Evolutionary conservation across 2,113 vertebrate species (phyloP).

Genomic region (Nothobranchius kuhntae): DNA sequence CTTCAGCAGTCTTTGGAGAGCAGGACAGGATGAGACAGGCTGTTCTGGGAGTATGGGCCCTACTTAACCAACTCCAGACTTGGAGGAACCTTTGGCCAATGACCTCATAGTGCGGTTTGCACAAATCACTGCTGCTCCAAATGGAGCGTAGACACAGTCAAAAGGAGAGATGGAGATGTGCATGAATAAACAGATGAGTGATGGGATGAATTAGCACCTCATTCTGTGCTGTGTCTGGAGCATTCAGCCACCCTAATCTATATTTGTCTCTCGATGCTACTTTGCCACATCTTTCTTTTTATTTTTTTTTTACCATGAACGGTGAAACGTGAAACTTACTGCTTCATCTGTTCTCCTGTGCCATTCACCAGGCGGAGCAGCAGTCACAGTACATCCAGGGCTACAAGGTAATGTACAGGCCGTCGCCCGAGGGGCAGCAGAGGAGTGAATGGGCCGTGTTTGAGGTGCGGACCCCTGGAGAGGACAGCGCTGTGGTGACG

Average conservation of each 20-base stretch:
- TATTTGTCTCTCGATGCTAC: slow-evolving; percentile 13
- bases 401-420: slow-evolving; percentile 94
- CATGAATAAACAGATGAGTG: slow-evolving; percentile 50
- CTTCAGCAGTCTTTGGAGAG: slow-evolving; percentile 40
- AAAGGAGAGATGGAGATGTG: slow-evolving; percentile 51
- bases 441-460: slow-evolving; percentile 92
- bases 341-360: slow-evolving; percentile 24
- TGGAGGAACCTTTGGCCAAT: slow-evolving; percentile 73
- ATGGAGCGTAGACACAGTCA: slow-evolving; percentile 59
- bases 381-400: slow-evolving; percentile 98
- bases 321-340: slow-evolving; percentile 32
- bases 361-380: slow-evolving; percentile 88
- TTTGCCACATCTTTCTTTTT: slow-evolving; percentile 14
- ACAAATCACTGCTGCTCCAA: slow-evolving; percentile 68
- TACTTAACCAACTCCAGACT: slow-evolving; percentile 76
- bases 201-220: slow-evolving; percentile 64
- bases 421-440: slow-evolving; percentile 76
- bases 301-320: slow-evolving; percentile 8
- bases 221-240: slow-evolving; percentile 11
- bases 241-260: slow-evolving; percentile 18
- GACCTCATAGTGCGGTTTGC: slow-evolving; percentile 74
- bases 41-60: slow-evolving; percentile 60
- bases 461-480: slow-evolving; percentile 91
- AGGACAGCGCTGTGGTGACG: slow-evolving; percentile 88
- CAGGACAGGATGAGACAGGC: slow-evolving; percentile 56